Base-by-base conservation (phyloP, 2,888 invertebrate species). In the Nasonia oneida region DNA sequence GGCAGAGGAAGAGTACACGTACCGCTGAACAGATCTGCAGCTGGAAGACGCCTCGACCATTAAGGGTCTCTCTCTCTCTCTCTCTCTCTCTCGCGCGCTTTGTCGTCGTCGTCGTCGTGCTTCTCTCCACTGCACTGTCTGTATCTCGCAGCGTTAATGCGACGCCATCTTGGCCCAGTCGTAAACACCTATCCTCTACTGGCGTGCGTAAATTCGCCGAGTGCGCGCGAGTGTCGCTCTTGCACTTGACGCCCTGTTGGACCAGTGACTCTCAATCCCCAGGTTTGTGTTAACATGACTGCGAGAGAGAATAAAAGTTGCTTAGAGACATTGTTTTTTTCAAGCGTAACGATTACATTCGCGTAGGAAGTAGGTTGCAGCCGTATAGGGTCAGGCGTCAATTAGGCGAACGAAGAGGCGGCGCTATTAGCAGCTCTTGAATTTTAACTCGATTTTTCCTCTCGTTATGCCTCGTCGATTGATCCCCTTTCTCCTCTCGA, bases 131-230 rank as follows among this genome's bases (percentile, higher is more conserved):
- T 15, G 23, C 57, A 61, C 23, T 71, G 71, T 71, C 70, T 39
- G 70, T 37, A 70, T 73, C 73, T 67, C 67, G 10, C 33, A 33
- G 67, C 67, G 67, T 67, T 78, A 67, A 78, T 47, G 39, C 29
- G 73, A 14, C 81, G 74, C 61, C 81, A 81, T 81, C 39, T 67
- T 50, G 89, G 88, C 89, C 89, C 82, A 67, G 88, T 88, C 89
- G 89, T 91, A 91, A 91, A 91, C 89, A 89, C 89, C 89, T 57
- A 57, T 57, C 57, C 57, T 57, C 57, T 18, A 23, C 23, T 23
- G 18, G 57, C 85, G 89, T 87, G 85, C 90, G 90, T 90, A 90
- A 90, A 90, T 90, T 91, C 88, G 88, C 88, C 82, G 83, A 81
- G 74, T 85, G 77, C 77, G 86, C 29, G 29, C 86, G 89, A 88